Evolutionary conservation across 2,113 vertebrate species (phyloP), one percentile per base, ranked within the genome.

Genomic region (Brevimyrus niger): DNA sequence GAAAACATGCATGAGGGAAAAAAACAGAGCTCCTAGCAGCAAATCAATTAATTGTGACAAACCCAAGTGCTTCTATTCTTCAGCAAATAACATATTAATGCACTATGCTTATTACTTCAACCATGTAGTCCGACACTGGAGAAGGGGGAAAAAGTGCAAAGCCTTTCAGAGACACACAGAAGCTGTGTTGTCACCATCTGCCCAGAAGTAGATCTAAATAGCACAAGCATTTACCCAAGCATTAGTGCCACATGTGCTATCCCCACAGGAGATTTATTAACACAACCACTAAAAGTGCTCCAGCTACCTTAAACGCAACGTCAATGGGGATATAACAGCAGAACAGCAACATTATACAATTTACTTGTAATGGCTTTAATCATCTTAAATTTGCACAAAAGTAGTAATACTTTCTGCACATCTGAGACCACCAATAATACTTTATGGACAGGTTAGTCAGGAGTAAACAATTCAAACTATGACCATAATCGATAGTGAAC

Each of bases 131-230:
- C 13, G 23, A 27, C 19, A 47, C 3, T 11, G 23, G 1, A n/a
- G 19, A 46, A 55, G 53, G 61, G 46, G 31, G 27, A 21, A n/a
- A 23, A 7, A 31, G 23, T 50, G 11, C 44, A 48, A 23, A 31
- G 19, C 27, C 42, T 89, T 44, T 58, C 15, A 87, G 42, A 89
- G 82, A 90, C 13, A 15, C 46, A 50, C 48, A 86, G 69, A 58
- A 91, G 80, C 50, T 86, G 86, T 80, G 84, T 89, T 91, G 87
- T 51, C 19, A 84, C 92, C 92, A 95, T 94, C 94, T 94, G 93
- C 92, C 91, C 90, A 87, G 91, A 91, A 90, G 91, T 88, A 92
- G 92, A 92, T 91, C 91, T 91, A 91, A 92, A 93, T 91, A 93
- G 89, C 92, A 89, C 80, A 92, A 80, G 86, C 90, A 86, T 92